Percentiles rank a stretch among this genome's conserved stretches.
These are phyloP conservation scores for Anthonomus grandis DNA, from an alignment of 1,140 invertebrate genomes.

Conservation along the genomic window DNA sequence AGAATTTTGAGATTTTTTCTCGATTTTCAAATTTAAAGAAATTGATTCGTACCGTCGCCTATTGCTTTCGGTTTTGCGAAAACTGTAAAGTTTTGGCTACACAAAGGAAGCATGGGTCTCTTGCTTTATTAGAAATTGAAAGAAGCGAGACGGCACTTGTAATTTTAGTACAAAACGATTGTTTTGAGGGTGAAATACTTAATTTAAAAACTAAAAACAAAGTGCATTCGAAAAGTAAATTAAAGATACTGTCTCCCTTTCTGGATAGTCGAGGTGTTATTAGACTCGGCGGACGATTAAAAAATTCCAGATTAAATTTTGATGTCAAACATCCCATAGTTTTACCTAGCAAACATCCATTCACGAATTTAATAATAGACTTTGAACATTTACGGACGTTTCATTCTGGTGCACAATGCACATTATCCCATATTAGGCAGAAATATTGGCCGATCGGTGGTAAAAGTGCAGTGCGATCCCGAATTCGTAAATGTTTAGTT, in stretches of 20 bases:
- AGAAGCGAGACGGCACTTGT: neutral
- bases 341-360: neutral
- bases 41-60: constrained; percentile 6
- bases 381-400: neutral
- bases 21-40: constrained; percentile 7
- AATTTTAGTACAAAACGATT: neutral
- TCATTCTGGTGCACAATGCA: neutral
- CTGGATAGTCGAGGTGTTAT: constrained; percentile 43
- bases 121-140: constrained; percentile 1
- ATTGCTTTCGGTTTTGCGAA: constrained; percentile 13
- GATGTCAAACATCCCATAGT: constrained; percentile 9
- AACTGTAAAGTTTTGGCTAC: neutral
- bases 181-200: constrained; percentile 5
- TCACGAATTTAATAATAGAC: neutral
- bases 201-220: constrained; percentile 6
- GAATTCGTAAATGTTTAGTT: constrained; percentile 26
- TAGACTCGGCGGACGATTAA: constrained; percentile 45
- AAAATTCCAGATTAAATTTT: constrained; percentile 16
- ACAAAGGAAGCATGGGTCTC: neutral
- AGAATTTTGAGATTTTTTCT: neutral
- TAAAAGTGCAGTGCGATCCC: constrained; percentile 18
- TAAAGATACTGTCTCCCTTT: constrained; percentile 41
- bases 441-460: constrained; percentile 19
- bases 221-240: constrained; percentile 10
- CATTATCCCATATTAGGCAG: neutral